phyloP scores from a whole-genome alignment of 2,797 vertebrate species.

The Coccyzus lansbergi region DNA sequence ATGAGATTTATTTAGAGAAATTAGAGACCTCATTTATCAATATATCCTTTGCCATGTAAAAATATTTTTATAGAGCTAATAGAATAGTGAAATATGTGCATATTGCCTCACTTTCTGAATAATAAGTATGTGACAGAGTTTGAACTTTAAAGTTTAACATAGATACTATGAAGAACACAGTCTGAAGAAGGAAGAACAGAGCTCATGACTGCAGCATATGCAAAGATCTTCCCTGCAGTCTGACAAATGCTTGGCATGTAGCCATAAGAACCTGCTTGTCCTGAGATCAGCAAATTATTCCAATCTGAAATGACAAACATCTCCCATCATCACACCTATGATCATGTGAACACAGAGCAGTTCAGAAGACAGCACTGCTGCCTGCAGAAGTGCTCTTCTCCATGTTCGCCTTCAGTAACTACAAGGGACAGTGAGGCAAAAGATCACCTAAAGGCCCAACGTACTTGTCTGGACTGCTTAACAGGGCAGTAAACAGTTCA shows the following conservation, averaged over 20 bases:
- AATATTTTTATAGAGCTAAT: neutral
- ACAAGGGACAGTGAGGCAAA: neutral
- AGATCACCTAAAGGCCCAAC: neutral
- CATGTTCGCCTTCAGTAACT: neutral
- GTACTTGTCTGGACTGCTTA: neutral
- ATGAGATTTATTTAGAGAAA: neutral
- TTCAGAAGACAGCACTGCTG: neutral
- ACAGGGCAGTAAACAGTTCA: neutral
- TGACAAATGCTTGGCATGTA: neutral
- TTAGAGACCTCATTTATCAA: neutral
- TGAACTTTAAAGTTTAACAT: neutral
- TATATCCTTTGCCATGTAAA: neutral
- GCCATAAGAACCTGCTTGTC: neutral
- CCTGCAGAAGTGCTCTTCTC: neutral
- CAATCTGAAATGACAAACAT: neutral
- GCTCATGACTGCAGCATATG: neutral
- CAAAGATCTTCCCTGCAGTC: neutral
- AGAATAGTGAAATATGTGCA: neutral
- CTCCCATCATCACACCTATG: neutral
- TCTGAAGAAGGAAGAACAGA: neutral
- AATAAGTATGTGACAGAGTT: neutral
- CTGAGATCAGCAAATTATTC: neutral
- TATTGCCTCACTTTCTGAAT: neutral
- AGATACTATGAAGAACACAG: neutral
- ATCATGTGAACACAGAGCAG: neutral